A percentile compares a stretch with the other conserved stretches of the same genome.
Evolutionary conservation across 1,140 invertebrate genomes (phyloP).

Genomic region (Cydia fagiglandana): DNA sequence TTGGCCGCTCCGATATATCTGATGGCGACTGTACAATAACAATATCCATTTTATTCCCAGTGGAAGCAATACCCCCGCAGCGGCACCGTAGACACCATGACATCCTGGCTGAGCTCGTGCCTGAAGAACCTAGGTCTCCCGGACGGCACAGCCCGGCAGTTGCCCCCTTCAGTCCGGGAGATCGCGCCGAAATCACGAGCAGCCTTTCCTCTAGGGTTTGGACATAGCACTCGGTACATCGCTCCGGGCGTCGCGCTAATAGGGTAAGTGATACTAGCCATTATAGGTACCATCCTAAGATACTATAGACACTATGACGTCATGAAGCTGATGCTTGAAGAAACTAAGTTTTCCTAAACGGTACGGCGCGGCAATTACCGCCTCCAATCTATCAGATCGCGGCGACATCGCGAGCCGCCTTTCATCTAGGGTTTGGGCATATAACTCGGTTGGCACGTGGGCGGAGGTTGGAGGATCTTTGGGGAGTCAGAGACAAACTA

Average conservation of each 20-base stretch:
- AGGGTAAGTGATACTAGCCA: conserved; percentile 89
- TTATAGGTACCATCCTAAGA: no score
- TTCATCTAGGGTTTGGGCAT: no score
- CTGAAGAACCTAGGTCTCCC: conserved; percentile 68
- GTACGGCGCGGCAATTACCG: no score
- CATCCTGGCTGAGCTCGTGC: conserved; percentile 79
- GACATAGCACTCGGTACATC: conserved; percentile 93
- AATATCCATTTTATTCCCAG: conserved; percentile 60
- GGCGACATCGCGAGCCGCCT: no score
- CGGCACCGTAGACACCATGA: conserved; percentile 79
- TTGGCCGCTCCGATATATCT: no score
- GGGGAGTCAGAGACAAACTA: no score
- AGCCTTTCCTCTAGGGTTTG: conserved; percentile 94
- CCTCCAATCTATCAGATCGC: no score
- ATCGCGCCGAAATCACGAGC: conserved; percentile 86
- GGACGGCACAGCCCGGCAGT: conserved; percentile 80
- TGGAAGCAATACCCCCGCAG: conserved; percentile 85
- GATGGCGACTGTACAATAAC: no score
- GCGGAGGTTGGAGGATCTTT: no score
- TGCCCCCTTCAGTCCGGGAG: conserved; percentile 88
- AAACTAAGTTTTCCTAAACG: conserved; percentile 65
- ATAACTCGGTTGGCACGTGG: no score
- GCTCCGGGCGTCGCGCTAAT: conserved; percentile 87
- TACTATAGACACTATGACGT: conserved; percentile 34
- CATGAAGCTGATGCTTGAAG: conserved; percentile 77